Conservation (phyloP, 2,113 vertebrate genomes). For the Regulus satrapa region DNA sequence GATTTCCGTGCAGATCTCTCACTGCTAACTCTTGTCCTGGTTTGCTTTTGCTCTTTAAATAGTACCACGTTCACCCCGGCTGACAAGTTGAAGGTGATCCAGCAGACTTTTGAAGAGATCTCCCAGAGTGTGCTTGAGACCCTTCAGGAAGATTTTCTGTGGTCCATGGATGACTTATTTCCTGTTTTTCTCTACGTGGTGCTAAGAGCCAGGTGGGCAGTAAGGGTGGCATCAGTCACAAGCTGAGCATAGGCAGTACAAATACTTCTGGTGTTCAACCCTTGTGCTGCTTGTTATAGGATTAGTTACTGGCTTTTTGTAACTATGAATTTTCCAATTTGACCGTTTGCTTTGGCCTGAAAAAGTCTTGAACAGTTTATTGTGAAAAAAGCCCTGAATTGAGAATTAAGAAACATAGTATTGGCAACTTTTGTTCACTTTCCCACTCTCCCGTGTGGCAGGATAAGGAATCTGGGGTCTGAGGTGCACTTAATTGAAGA, state of each 20-base stretch:
- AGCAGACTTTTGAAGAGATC: constrained; percentile 97
- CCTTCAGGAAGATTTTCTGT: constrained; percentile 91
- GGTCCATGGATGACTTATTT: constrained; percentile 99
- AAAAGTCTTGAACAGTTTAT: neutral
- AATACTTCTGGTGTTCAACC: neutral
- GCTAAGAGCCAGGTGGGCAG: constrained; percentile 87
- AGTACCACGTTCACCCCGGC: constrained; percentile 97
- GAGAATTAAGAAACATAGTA: neutral
- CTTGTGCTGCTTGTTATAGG: neutral
- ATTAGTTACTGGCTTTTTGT: neutral
- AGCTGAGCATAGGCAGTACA: neutral
- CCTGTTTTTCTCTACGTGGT: constrained; percentile 98
- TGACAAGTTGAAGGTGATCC: constrained; percentile 96
- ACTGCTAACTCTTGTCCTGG: neutral
- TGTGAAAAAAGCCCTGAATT: neutral
- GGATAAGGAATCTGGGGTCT: constrained; percentile 95
- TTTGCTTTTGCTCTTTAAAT: constrained; percentile 2
- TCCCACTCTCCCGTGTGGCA: constrained; percentile 36
- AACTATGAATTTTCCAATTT: neutral
- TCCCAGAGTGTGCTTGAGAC: constrained; percentile 88
- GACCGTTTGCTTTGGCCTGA: neutral
- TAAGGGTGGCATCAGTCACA: neutral
- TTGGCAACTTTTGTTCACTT: neutral
- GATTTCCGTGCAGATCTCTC: neutral
- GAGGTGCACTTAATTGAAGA: constrained; percentile 97